Conservation (phyloP, 2,113 vertebrate species). For the Campylomormyrus numenius region DNA sequence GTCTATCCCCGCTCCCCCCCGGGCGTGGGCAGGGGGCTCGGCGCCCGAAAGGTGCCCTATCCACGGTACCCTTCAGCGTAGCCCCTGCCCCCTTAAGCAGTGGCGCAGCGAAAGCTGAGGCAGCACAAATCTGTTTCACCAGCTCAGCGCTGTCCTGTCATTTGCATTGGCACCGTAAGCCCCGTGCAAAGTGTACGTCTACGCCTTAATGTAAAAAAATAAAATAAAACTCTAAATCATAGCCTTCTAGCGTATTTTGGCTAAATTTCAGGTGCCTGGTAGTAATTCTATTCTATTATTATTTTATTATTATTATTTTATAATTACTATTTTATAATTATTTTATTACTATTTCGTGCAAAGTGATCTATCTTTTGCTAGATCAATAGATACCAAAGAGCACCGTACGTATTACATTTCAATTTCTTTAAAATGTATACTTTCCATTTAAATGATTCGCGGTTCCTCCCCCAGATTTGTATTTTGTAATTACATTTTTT, state of each 20-base stretch:
- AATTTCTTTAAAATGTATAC: slow-evolving; percentile 16
- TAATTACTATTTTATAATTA: slow-evolving; percentile 14
- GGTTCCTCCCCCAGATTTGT: slow-evolving; percentile 19
- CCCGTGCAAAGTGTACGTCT: slow-evolving; percentile 27
- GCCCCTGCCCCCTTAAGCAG: not conserved
- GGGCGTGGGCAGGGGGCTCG: not conserved
- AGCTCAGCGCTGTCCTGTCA: not conserved
- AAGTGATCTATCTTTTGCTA: slow-evolving; percentile 32
- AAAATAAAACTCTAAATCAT: not conserved
- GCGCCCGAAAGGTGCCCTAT: not conserved
- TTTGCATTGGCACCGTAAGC: not conserved
- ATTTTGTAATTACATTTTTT: not conserved
- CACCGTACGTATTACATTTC: slow-evolving; percentile 30
- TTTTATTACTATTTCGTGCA: not conserved
- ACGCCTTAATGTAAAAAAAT: slow-evolving; percentile 36
- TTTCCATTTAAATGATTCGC: not conserved
- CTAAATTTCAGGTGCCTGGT: slow-evolving; percentile 47
- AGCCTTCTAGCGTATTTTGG: slow-evolving; percentile 30
- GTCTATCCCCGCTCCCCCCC: not conserved
- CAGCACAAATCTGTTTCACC: not conserved
- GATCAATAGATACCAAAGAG: slow-evolving; percentile 61
- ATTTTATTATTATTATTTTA: not conserved
- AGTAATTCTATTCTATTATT: slow-evolving; percentile 24
- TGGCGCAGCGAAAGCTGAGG: not conserved
- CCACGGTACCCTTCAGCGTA: slow-evolving; percentile 7